Conservation (phyloP, 2,113 vertebrate genomes). For the Atractosteus spatula region DNA sequence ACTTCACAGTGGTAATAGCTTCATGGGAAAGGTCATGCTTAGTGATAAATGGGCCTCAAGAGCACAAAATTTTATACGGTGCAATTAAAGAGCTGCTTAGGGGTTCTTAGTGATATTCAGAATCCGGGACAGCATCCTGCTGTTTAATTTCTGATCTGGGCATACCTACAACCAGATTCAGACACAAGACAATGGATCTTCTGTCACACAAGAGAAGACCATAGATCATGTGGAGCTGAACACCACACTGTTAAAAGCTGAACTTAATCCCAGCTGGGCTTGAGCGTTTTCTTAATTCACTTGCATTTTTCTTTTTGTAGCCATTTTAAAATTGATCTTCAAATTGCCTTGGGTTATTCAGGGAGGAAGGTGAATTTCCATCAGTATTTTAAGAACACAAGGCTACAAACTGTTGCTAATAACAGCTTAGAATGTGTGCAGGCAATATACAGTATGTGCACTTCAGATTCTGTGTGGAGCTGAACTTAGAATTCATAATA, state of each 20-base stretch:
- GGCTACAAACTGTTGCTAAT: not conserved
- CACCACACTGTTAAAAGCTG: not conserved
- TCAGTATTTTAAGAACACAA: not conserved
- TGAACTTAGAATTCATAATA: too few species aligned
- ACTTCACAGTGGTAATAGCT: constrained; percentile 19
- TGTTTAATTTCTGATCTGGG: not conserved
- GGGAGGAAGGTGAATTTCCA: not conserved
- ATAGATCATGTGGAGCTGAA: not conserved
- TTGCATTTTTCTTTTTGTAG: not conserved
- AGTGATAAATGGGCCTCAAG: constrained; percentile 4
- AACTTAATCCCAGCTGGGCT: not conserved
- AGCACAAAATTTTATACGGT: not conserved
- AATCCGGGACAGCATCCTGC: constrained; percentile 4
- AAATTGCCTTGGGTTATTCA: not conserved
- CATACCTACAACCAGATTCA: not conserved
- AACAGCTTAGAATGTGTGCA: too few species aligned
- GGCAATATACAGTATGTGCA: too few species aligned
- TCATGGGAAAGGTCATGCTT: constrained; percentile 8
- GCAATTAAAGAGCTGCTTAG: constrained; percentile 17
- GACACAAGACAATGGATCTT: not conserved
- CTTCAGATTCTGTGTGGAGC: too few species aligned
- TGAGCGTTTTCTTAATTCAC: not conserved
- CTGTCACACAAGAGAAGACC: not conserved
- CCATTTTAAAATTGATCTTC: not conserved
- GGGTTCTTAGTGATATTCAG: constrained; percentile 6